phyloP scores from a whole-genome alignment of 2,113 vertebrate species.

The Vulpes vulpes region DNA sequence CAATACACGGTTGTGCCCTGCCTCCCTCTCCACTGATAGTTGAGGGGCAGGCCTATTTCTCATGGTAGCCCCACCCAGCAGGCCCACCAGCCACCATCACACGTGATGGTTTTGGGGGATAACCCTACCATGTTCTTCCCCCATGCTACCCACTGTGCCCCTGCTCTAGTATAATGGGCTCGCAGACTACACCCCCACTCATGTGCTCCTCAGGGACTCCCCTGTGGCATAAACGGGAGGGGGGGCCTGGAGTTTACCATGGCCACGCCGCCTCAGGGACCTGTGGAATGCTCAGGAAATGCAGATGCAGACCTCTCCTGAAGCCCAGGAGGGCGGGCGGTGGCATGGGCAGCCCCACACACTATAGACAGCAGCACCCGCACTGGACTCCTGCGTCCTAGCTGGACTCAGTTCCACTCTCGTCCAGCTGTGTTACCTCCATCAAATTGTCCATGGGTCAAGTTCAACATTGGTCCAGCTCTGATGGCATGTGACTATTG shows the following conservation, averaged over 20 bases:
- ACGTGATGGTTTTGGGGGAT: neutral
- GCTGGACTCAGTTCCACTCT: neutral
- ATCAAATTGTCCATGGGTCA: neutral
- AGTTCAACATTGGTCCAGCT: neutral
- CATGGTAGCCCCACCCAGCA: neutral
- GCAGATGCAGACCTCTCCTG: neutral
- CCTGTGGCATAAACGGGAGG: neutral
- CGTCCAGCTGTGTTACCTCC: neutral
- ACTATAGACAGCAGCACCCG: neutral
- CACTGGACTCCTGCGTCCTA: neutral
- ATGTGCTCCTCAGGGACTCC: neutral
- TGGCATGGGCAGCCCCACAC: neutral
- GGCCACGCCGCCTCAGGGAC: rapidly evolving
- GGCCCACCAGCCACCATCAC: neutral
- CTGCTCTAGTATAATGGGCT: neutral
- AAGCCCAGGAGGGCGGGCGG: neutral
- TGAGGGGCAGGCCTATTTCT: neutral
- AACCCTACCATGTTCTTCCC: neutral
- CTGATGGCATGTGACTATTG: neutral
- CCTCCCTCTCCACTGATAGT: neutral
- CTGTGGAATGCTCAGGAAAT: neutral
- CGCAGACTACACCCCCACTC: neutral
- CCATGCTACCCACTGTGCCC: too few species aligned
- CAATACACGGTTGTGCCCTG: neutral
- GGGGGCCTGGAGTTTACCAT: neutral